Evolutionary conservation across 2,113 vertebrate genomes (phyloP).

Genomic region (Probosciger aterrimus): DNA sequence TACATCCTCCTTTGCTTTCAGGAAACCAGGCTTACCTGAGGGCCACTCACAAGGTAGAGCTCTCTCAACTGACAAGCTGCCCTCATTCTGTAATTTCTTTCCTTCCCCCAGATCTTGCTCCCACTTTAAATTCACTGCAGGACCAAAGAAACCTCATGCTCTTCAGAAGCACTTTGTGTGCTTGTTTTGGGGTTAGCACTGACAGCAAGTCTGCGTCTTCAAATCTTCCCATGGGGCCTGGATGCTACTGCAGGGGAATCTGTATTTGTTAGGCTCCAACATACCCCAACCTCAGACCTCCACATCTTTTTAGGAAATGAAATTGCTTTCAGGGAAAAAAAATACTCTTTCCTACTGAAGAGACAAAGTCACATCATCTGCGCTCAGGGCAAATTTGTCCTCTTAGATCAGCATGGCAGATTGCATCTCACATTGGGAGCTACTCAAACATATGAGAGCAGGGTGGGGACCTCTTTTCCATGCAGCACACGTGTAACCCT

Average conservation of each 20-base stretch:
- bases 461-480: neutral
- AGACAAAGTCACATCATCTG: neutral
- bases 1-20: neutral
- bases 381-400: neutral
- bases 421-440: neutral
- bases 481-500: accelerated
- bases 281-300: neutral
- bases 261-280: neutral
- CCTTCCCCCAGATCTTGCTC: neutral
- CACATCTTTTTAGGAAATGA: neutral
- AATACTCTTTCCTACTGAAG: neutral
- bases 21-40: neutral
- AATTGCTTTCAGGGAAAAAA: neutral
- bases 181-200: neutral
- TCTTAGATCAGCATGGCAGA: neutral
- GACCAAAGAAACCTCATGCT: neutral
- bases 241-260: neutral
- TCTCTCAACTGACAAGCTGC: neutral
- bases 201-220: neutral
- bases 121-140: neutral
- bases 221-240: neutral
- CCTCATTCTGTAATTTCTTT: neutral
- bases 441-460: neutral
- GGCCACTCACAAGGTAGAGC: neutral
- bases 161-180: neutral